Conservation (phyloP, 2,113 vertebrate genomes). For the Crotalus tigris region DNA sequence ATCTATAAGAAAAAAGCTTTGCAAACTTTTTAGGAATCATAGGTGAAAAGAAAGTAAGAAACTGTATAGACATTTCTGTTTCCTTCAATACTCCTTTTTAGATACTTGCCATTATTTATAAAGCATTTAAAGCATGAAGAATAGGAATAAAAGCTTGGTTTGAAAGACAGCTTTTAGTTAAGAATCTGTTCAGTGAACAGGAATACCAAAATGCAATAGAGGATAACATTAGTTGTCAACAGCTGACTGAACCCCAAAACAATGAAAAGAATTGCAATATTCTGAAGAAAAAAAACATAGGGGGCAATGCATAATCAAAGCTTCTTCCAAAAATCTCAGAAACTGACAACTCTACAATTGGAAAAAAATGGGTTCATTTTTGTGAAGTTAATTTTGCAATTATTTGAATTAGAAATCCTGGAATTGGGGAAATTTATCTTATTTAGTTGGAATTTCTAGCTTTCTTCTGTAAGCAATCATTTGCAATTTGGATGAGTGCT, state of each 20-base stretch:
- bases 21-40: not conserved
- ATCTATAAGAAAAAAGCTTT: not conserved
- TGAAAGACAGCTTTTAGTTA: constrained; percentile 12
- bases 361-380: not conserved
- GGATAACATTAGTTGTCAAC: not conserved
- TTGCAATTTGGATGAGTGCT: not conserved
- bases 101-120: constrained; percentile 11
- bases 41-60: not conserved
- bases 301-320: not conserved
- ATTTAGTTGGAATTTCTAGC: not conserved
- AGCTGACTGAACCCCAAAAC: constrained; percentile 2
- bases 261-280: constrained; percentile 9
- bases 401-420: not conserved
- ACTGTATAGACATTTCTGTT: not conserved
- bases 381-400: not conserved
- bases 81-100: not conserved
- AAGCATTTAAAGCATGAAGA: constrained; percentile 32
- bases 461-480: not conserved
- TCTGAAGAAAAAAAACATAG: not conserved
- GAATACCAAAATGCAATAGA: constrained; percentile 12
- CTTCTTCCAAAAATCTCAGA: not conserved
- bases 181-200: not conserved
- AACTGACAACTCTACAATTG: not conserved
- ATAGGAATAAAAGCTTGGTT: not conserved
- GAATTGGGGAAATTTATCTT: not conserved